Percentiles rank a stretch among this genome's conserved stretches.
These are phyloP conservation scores for Rhopalosiphum padi DNA, from an alignment of 1,140 invertebrate genomes.

Conservation along the genomic window DNA sequence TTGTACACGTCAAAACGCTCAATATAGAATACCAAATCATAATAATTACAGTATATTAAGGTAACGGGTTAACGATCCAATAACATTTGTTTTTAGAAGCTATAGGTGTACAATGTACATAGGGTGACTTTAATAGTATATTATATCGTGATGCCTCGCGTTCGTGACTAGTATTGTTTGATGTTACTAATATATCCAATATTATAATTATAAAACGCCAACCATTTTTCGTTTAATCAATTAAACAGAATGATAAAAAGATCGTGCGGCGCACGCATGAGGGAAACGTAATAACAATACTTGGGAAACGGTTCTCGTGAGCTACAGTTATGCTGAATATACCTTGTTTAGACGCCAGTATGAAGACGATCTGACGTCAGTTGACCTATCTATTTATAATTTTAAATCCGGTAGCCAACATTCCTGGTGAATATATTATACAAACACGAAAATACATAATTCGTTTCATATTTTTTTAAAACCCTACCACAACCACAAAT, in stretches of 20 bases:
- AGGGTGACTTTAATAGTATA: background rate
- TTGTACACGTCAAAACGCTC: background rate
- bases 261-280: background rate
- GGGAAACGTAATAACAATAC: conserved; percentile 5
- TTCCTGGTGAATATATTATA: conserved; percentile 50
- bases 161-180: background rate
- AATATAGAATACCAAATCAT: background rate
- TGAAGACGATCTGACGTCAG: conserved; percentile 50
- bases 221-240: conserved; percentile 6
- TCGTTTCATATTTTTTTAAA: background rate
- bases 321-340: background rate
- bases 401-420: conserved; percentile 54
- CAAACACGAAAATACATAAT: conserved; percentile 18
- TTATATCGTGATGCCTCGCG: background rate
- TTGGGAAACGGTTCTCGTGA: background rate
- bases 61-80: background rate
- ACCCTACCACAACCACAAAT: background rate
- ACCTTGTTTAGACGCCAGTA: conserved; percentile 36
- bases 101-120: background rate
- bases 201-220: background rate
- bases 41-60: background rate
- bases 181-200: background rate
- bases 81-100: background rate
- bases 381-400: conserved; percentile 54
- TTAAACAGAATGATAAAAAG: background rate